Base-by-base conservation (phyloP, 1,140 invertebrate species). In the Drosophila yakuba region DNA sequence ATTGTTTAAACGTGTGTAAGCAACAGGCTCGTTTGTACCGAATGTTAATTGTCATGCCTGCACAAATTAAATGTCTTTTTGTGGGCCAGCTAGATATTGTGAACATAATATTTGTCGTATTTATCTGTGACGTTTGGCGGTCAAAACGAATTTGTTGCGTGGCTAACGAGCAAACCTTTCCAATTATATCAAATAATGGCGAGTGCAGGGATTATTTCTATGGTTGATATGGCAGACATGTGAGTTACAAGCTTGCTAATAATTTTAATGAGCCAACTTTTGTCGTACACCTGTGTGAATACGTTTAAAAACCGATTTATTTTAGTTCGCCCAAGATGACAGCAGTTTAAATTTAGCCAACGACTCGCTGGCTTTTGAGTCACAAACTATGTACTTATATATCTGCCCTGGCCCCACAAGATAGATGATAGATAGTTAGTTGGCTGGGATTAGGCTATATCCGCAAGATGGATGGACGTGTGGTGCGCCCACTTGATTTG, bases 281-380 rank as follows among this genome's bases (percentile, higher is more conserved):
- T 80, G 79, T 74, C 72, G 38, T 88, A 89, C 83, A 88, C 83
- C 83, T 88, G 83, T 88, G 83, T 61, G 63, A 83, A 88, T 89
- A 63, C 84, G 83, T 88, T 88, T 88, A 88, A 86, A 89, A 89
- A 88, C 72, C 83, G 83, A 88, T 88, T 89, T 88, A 50, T 88
- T 86, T 85, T 62, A 63, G 74, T 72, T 81, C 50, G 44, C 45
- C 60, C 48, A 74, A 68, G 23, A 58, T 61, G 81, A 84, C 80
- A 85, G 62, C 25, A 62, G 45, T 86, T 86, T 86, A 86, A 88
- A 51, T 88, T 76, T 88, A 88, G 83, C 66, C 69, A 73, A 51
- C 52, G 44, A 43, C 3, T 32, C 47, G 47, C 63, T 28, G 43
- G 39, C 51, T 48, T 73, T 74, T 79, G 59, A 78, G 52, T 78